Conservation (phyloP, 2,113 vertebrate species). For the Oncorhynchus nerka region DNA sequence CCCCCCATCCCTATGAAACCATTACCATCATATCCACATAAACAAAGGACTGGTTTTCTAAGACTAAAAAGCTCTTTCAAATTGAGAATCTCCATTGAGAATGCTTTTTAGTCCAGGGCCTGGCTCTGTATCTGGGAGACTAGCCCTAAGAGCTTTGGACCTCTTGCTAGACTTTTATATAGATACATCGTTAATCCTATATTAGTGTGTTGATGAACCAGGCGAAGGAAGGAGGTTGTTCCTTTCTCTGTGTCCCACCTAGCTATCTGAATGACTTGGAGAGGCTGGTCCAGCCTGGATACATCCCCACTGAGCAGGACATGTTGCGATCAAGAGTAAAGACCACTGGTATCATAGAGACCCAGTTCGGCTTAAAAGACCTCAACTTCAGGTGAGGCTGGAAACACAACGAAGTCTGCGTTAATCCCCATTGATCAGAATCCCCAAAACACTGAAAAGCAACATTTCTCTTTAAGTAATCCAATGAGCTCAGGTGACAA, state of each 20-base stretch:
- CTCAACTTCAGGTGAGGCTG: constrained; percentile 89
- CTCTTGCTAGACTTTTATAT: no score
- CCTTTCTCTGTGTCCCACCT: constrained; percentile 25
- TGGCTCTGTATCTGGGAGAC: constrained; percentile 49
- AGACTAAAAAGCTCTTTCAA: no score
- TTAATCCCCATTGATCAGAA: neutral
- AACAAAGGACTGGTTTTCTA: neutral
- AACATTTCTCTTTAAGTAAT: neutral
- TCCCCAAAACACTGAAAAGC: neutral
- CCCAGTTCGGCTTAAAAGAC: constrained; percentile 91
- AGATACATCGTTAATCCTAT: no score
- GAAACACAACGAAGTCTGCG: neutral
- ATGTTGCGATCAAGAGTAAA: constrained; percentile 95
- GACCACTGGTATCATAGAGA: constrained; percentile 97
- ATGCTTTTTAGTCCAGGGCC: no score
- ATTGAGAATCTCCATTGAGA: no score
- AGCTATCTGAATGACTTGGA: constrained; percentile 74
- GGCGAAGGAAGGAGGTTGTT: constrained; percentile 84
- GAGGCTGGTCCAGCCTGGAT: neutral
- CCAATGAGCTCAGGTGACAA: no score
- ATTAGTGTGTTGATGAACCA: no score
- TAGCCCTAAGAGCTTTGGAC: no score
- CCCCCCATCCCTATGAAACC: neutral
- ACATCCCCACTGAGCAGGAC: constrained; percentile 82
- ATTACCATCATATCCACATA: no score